phyloP scores from a whole-genome alignment of 2,113 vertebrate genomes.

The Paramisgurnus dabryanus region DNA sequence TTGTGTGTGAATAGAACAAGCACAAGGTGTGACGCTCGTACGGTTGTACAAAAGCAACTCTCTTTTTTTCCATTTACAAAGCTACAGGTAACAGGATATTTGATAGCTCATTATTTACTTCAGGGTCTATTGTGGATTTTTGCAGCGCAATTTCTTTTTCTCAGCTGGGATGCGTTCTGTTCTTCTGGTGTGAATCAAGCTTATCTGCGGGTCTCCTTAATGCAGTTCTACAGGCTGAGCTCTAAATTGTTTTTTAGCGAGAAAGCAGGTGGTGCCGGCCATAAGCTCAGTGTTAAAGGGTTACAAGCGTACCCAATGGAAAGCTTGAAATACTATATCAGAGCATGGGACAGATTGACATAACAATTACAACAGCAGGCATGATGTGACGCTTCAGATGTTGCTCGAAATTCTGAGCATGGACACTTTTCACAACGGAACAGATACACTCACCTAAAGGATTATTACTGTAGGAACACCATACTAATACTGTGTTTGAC shows the following conservation, averaged over 20 bases:
- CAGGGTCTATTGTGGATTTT: background rate
- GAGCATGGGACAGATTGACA: slow-evolving; percentile 39
- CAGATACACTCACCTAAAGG: no score
- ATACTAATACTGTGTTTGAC: no score
- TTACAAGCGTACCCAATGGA: slow-evolving; percentile 19
- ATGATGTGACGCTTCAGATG: background rate
- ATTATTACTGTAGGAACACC: no score
- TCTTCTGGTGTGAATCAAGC: slow-evolving; percentile 12
- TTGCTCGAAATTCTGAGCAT: no score
- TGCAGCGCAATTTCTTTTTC: background rate
- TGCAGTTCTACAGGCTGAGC: slow-evolving; percentile 7
- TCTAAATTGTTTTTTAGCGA: slow-evolving; percentile 26
- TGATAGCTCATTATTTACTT: no score
- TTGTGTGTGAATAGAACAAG: slow-evolving; percentile 13
- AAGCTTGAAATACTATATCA: slow-evolving; percentile 22
- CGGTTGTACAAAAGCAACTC: background rate
- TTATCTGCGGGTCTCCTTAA: slow-evolving; percentile 7
- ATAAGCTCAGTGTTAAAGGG: background rate
- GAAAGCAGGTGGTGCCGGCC: background rate
- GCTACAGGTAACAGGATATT: background rate
- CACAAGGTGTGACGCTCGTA: background rate
- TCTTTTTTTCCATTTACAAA: background rate
- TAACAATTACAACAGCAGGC: slow-evolving; percentile 46
- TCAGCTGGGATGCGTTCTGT: background rate
- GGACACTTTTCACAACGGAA: no score